Percentiles rank a stretch among this genome's conserved stretches.
phyloP scores from a whole-genome alignment of 2,797 vertebrate species.

The Pangasius djambal region DNA sequence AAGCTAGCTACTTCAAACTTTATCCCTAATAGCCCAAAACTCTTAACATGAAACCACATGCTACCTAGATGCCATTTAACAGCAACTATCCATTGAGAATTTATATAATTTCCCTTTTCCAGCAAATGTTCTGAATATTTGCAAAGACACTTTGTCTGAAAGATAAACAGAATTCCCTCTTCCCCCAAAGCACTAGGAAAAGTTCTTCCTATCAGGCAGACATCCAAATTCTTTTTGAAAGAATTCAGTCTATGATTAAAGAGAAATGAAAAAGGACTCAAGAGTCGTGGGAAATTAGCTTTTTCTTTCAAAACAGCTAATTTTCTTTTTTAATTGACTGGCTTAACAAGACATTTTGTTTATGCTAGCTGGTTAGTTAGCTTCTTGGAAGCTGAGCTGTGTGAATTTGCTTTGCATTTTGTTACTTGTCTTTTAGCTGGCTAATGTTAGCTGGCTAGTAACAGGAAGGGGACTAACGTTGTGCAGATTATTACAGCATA shows the following conservation, averaged over 20 bases:
- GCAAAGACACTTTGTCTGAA: not conserved
- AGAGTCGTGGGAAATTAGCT: not conserved
- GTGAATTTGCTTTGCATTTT: not conserved
- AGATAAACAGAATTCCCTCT: not conserved
- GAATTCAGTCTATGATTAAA: not conserved
- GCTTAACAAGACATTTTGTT: not conserved
- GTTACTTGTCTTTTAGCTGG: not conserved
- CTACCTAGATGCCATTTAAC: not conserved
- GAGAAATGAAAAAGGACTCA: not conserved
- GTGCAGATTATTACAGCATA: not conserved
- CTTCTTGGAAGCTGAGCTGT: not conserved
- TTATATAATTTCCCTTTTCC: not conserved
- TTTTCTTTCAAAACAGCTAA: not conserved
- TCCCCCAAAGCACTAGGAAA: not conserved
- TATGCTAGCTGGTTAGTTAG: not conserved
- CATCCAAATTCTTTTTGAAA: not conserved
- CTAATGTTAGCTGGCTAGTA: not conserved
- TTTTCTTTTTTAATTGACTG: not conserved
- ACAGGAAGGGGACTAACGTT: not conserved
- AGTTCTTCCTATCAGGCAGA: not conserved
- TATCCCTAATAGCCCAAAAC: not conserved
- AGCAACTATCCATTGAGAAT: not conserved
- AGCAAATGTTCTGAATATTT: not conserved
- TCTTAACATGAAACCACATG: not conserved
- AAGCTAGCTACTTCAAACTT: not conserved